Conservation (phyloP, 2,797 vertebrate genomes). For the Balearica regulorum region DNA sequence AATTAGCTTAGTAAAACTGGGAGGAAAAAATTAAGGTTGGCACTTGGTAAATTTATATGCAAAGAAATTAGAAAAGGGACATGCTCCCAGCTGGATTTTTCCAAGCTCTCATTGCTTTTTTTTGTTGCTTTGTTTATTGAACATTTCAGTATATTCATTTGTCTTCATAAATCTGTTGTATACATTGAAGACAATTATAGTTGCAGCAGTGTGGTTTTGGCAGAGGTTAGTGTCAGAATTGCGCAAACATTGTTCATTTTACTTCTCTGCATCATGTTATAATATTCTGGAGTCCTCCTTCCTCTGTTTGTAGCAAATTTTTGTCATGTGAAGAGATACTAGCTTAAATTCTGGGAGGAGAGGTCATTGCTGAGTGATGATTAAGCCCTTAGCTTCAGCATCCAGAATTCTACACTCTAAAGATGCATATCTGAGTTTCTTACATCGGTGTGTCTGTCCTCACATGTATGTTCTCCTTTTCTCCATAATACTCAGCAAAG, state of each 20-base stretch:
- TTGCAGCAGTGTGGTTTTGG: neutral
- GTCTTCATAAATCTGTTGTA: neutral
- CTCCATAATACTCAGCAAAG: neutral
- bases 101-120: neutral
- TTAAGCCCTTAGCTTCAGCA: neutral
- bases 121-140: neutral
- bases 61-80: neutral
- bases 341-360: neutral
- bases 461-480: neutral
- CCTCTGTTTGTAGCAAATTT: neutral
- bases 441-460: neutral
- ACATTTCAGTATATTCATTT: neutral
- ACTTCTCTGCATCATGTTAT: neutral
- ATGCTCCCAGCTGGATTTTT: neutral
- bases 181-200: neutral
- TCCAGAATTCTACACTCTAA: neutral
- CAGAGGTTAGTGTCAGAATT: neutral
- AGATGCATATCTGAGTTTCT: neutral
- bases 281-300: neutral
- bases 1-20: neutral
- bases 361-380: neutral
- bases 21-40: neutral
- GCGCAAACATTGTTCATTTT: neutral
- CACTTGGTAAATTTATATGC: neutral
- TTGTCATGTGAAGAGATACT: neutral